Evolutionary conservation across 2,797 vertebrate species (phyloP), one percentile per base, ranked within the genome.

Genomic region (Gymnothorax javanicus): DNA sequence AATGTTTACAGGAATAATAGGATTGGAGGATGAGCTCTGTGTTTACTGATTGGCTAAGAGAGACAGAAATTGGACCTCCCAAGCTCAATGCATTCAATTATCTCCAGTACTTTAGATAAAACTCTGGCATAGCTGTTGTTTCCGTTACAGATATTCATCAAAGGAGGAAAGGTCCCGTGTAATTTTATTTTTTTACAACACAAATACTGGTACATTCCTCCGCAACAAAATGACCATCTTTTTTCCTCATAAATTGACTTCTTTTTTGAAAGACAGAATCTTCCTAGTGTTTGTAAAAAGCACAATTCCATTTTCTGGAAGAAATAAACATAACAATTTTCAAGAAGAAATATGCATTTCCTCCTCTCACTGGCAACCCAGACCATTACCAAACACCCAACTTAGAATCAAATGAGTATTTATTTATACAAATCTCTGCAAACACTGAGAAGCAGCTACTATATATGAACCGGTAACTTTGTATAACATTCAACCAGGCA

Each of bases 21-120:
- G 77, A 81, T 81, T 81, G 56, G 15, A 11, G 52, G 50, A 50
- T 54, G 50, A n/a, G 20, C 43, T 20, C 77, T 56, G 50, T 81
- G 77, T 81, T 81, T 54, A 81, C 77, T 23, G 77, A 54, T 54
- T 81, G 52, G 77, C 77, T 52, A 81, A 79, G 75, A 50, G 54
- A 79, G 75, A 75, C 17, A 75, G 71, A 75, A 75, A 77, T 43
- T 50, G 73, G 73, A 8, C 27, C 27, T 73, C 27, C 27, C 69
- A 25, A 73, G 25, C 73, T 52, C 12, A 77, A 77, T 50, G 73
- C 33, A 77, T 77, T 77, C 43, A 77, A 77, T 77, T 77, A 77
- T 50, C 73, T 52, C 73, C 33, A 50, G 15, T 52, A 50, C 50
- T 50, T 77, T 50, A 17, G 33, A 77, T 52, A 77, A 77, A 50